Evolutionary conservation across 1,140 invertebrate genomes (phyloP).

Genomic region (Trialeurodes vaporariorum): DNA sequence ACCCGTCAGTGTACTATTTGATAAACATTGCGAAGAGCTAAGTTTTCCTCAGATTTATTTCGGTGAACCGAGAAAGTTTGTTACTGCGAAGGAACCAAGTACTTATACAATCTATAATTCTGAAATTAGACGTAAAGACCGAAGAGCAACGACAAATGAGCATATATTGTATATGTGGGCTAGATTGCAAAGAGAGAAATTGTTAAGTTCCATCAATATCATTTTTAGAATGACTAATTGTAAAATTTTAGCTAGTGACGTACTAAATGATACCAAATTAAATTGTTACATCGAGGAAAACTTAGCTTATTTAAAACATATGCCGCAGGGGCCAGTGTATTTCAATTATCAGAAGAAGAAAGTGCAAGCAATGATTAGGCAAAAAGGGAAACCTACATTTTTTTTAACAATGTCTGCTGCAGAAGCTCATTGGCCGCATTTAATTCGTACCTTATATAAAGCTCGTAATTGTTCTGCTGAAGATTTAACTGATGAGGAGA

Average conservation of each 20-base stretch:
- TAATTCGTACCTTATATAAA: no score
- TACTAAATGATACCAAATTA: conserved; percentile 20
- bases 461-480: no score
- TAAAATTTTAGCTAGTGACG: conserved; percentile 20
- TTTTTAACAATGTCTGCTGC: conserved; percentile 25
- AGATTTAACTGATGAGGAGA: no score
- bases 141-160: conserved; percentile 21
- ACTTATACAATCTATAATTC: conserved; percentile 23
- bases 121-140: conserved; percentile 23
- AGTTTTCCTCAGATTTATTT: conserved; percentile 33
- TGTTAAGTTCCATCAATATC: no score
- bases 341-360: conserved; percentile 28
- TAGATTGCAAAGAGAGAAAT: conserved; percentile 24
- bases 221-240: conserved; percentile 22
- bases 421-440: conserved; percentile 19
- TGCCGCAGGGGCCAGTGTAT: conserved; percentile 20
- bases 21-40: conserved; percentile 31
- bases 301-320: conserved; percentile 17
- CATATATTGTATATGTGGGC: conserved; percentile 26
- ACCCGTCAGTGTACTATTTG: conserved; percentile 24
- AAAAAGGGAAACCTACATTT: conserved; percentile 27
- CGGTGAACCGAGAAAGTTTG: conserved; percentile 30
- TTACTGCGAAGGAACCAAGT: conserved; percentile 22
- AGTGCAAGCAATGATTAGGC: conserved; percentile 31
- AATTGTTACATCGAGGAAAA: conserved; percentile 21